Conservation (phyloP, 2,797 vertebrate genomes). For the Rhodeus uyekii region DNA sequence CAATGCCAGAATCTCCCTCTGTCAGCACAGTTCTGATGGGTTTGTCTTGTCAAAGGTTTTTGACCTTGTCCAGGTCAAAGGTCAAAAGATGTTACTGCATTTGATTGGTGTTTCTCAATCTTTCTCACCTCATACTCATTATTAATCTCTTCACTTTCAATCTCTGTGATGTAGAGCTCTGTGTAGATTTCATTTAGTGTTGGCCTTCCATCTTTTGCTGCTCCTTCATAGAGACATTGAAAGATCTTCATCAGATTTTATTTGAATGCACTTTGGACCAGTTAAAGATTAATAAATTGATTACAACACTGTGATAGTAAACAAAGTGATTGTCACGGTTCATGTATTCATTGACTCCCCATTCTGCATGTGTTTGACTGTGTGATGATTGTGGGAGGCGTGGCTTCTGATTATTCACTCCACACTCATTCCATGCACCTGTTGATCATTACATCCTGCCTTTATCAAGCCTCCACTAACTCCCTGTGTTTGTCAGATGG, state of each 20-base stretch:
- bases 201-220: neutral
- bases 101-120: constrained; percentile 21
- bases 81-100: constrained; percentile 6
- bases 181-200: constrained; percentile 6
- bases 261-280: neutral
- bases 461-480: too few species aligned
- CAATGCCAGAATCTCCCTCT: constrained; percentile 23
- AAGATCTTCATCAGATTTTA: neutral
- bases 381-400: too few species aligned
- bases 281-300: neutral
- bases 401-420: too few species aligned
- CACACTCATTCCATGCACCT: too few species aligned
- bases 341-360: too few species aligned
- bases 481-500: too few species aligned
- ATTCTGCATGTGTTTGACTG: too few species aligned
- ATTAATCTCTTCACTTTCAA: constrained; percentile 5
- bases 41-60: too few species aligned
- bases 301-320: neutral
- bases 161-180: constrained; percentile 30
- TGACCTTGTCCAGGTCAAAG: constrained; percentile 3
- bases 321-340: too few species aligned
- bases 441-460: too few species aligned
- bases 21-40: constrained; percentile 25
- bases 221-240: constrained; percentile 16
- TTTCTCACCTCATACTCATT: constrained; percentile 27